phyloP scores from a whole-genome alignment of 2,113 vertebrate genomes.

The Antennarius striatus region DNA sequence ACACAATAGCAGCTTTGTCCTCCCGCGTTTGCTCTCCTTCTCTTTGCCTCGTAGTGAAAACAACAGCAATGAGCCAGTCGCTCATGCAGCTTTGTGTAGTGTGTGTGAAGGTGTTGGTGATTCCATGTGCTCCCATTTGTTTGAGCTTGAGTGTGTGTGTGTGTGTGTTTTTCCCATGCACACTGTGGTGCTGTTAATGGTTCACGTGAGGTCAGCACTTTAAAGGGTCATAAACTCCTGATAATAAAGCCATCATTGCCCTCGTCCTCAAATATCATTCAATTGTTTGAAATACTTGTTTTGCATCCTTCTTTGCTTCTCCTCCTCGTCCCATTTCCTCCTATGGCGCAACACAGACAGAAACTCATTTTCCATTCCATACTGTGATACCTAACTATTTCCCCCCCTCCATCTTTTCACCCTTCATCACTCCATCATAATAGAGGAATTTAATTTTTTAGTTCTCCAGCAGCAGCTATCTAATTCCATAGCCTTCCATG shows the following conservation, averaged over 20 bases:
- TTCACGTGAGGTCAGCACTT: constrained; percentile 54
- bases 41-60: constrained; percentile 1
- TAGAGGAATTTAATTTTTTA: no score
- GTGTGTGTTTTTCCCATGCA: constrained; percentile 48
- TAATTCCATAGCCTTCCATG: constrained; percentile 1
- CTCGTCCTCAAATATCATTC: constrained; percentile 54
- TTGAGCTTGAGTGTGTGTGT: constrained; percentile 1
- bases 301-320: background rate
- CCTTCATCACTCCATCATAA: constrained; percentile 41
- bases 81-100: constrained; percentile 26
- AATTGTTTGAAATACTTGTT: constrained; percentile 18
- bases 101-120: constrained; percentile 22
- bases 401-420: background rate
- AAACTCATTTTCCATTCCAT: constrained; percentile 5
- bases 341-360: background rate
- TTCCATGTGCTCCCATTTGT: constrained; percentile 13
- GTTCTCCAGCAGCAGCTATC: constrained; percentile 1
- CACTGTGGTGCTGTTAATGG: constrained; percentile 37
- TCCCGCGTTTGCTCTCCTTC: constrained; percentile 53
- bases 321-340: background rate
- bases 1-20: constrained; percentile 51
- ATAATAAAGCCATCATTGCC: constrained; percentile 53
- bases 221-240: constrained; percentile 51
- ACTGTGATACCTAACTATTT: background rate
- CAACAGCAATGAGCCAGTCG: constrained; percentile 45